Evolutionary conservation across 2,888 invertebrate genomes (phyloP).

Genomic region (Phyto melanocephala): DNA sequence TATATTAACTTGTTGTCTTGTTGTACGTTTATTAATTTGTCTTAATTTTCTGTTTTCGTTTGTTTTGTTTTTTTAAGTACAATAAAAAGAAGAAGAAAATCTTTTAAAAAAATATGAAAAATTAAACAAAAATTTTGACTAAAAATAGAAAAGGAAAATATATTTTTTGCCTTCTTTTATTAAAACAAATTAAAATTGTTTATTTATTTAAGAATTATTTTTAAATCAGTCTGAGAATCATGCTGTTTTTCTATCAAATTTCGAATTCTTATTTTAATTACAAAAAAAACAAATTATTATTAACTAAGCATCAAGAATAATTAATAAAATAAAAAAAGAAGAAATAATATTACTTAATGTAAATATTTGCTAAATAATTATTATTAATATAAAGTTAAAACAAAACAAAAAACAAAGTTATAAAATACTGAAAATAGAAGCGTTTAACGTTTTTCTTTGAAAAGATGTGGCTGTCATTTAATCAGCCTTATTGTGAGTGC

Average conservation of each 20-base stretch:
- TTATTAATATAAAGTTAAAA: not conserved
- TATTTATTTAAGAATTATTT: too few relatives aligned
- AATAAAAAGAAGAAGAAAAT: slow-evolving; percentile 7
- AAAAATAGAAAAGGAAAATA: too few relatives aligned
- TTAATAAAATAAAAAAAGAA: slow-evolving; percentile 29
- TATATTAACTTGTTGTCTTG: slow-evolving; percentile 55
- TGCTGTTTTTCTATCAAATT: too few relatives aligned
- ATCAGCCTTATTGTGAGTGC: too few relatives aligned
- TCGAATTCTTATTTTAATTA: too few relatives aligned
- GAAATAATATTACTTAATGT: slow-evolving; percentile 73
- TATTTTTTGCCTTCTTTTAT: too few relatives aligned
- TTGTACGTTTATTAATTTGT: slow-evolving; percentile 13
- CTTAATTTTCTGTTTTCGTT: slow-evolving; percentile 6
- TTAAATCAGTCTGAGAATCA: too few relatives aligned
- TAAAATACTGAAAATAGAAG: not conserved
- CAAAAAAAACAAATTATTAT: slow-evolving; percentile 10
- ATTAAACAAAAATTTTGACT: slow-evolving; percentile 6
- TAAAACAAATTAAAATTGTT: too few relatives aligned
- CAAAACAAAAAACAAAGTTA: not conserved
- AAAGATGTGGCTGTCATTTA: not conserved
- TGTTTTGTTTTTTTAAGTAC: slow-evolving; percentile 15
- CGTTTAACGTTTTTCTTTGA: slow-evolving; percentile 22
- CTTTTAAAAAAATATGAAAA: not conserved
- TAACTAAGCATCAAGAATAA: not conserved
- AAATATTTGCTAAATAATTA: slow-evolving; percentile 68